These are phyloP conservation scores for Trachelipus rathkii DNA, from an alignment of 1,140 invertebrate species.

Conservation along the genomic window DNA sequence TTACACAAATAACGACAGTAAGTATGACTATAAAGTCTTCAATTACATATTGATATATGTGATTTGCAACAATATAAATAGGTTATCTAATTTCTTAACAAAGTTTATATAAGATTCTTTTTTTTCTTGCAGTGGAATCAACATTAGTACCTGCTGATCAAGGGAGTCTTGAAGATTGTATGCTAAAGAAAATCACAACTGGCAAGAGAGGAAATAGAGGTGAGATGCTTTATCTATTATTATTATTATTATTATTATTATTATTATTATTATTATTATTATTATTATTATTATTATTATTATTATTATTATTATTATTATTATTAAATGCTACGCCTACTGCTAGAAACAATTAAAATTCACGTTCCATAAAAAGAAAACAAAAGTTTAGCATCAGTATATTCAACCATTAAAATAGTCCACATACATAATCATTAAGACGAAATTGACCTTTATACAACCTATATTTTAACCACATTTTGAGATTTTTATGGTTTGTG, in stretches of 20 bases:
- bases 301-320: no score
- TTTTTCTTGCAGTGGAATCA: background rate
- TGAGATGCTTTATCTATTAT: background rate
- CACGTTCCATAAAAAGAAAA: no score
- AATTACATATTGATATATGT: background rate
- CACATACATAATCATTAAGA: no score
- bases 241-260: background rate
- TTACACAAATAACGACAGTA: background rate
- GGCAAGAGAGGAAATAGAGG: background rate
- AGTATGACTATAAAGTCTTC: background rate
- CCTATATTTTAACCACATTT: no score
- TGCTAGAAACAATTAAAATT: no score
- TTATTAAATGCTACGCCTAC: no score
- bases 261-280: no score
- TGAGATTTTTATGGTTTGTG: no score
- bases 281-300: no score
- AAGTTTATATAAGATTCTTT: background rate
- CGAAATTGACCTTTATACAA: no score
- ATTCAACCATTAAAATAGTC: no score
- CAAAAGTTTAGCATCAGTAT: no score
- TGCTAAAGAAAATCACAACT: slow-evolving; percentile 9
- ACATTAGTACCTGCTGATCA: background rate
- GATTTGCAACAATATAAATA: background rate
- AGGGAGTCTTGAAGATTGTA: background rate
- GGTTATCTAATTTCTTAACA: background rate